Percentiles rank a stretch among this genome's conserved stretches.
Evolutionary conservation across 2,888 invertebrate genomes (phyloP).

Genomic region (Glaucopsyche alexis): DNA sequence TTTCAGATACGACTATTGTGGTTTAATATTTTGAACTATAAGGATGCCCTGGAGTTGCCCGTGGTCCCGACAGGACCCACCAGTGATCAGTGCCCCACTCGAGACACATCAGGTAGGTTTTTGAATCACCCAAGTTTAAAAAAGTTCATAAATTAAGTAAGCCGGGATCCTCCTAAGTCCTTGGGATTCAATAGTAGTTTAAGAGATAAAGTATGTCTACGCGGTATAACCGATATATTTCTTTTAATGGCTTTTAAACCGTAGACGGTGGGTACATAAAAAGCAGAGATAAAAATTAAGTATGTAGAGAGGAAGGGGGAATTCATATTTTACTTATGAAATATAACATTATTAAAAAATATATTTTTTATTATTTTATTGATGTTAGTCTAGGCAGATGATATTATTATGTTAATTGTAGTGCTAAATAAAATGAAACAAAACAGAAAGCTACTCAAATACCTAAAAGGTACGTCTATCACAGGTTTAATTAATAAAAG

Average conservation of each 20-base stretch:
- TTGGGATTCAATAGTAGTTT: slow-evolving; percentile 2
- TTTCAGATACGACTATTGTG: background rate
- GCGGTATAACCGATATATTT: background rate
- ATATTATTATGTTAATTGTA: background rate
- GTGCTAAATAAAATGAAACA: background rate
- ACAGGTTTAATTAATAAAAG: background rate
- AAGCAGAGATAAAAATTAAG: background rate
- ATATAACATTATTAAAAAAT: background rate
- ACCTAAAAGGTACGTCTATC: background rate
- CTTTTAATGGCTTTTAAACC: background rate
- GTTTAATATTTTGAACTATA: slow-evolving; percentile 40
- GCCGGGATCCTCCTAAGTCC: slow-evolving; percentile 5
- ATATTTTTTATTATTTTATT: background rate
- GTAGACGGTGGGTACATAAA: background rate
- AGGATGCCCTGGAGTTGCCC: slow-evolving; percentile 72
- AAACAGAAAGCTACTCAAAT: background rate
- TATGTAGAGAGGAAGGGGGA: background rate
- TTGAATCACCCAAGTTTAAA: background rate
- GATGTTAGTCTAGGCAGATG: background rate
- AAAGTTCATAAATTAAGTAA: slow-evolving; percentile 15
- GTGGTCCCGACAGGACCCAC: slow-evolving; percentile 66
- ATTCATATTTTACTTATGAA: background rate
- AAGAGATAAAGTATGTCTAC: background rate
- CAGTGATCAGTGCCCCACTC: slow-evolving; percentile 59
- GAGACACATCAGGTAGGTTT: slow-evolving; percentile 63